phyloP scores from a whole-genome alignment of 2,113 vertebrate genomes.

The Eolophus roseicapilla region DNA sequence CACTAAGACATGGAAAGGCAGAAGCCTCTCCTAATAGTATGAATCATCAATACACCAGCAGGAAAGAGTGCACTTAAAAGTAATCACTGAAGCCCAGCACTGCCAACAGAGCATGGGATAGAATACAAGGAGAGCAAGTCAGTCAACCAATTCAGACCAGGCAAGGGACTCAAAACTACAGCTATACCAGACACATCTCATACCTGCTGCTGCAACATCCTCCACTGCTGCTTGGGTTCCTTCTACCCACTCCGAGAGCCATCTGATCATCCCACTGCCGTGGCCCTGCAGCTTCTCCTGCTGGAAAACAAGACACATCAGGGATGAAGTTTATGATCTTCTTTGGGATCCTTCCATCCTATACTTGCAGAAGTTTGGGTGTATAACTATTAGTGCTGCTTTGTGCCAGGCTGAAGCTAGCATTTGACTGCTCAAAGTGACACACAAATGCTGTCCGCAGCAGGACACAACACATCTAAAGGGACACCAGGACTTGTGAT shows the following conservation, averaged over 20 bases:
- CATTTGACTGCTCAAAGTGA: not conserved
- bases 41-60: not conserved
- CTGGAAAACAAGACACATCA: not conserved
- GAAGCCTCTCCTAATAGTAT: not conserved
- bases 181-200: accelerated
- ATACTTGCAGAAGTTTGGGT: not conserved
- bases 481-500: not conserved
- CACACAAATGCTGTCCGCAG: not conserved
- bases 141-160: not conserved
- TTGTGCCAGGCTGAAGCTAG: not conserved
- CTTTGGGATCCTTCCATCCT: not conserved
- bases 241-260: not conserved
- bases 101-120: not conserved
- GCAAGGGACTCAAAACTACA: not conserved
- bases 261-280: not conserved
- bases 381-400: not conserved
- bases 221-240: not conserved
- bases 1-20: not conserved
- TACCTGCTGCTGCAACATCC: not conserved
- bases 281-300: not conserved
- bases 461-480: not conserved
- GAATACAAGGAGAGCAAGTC: not conserved
- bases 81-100: not conserved
- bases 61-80: not conserved
- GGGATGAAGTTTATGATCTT: not conserved